Evolutionary conservation across 2,113 vertebrate species (phyloP), one percentile per base, ranked within the genome.

Genomic region (Oenanthe melanoleuca): DNA sequence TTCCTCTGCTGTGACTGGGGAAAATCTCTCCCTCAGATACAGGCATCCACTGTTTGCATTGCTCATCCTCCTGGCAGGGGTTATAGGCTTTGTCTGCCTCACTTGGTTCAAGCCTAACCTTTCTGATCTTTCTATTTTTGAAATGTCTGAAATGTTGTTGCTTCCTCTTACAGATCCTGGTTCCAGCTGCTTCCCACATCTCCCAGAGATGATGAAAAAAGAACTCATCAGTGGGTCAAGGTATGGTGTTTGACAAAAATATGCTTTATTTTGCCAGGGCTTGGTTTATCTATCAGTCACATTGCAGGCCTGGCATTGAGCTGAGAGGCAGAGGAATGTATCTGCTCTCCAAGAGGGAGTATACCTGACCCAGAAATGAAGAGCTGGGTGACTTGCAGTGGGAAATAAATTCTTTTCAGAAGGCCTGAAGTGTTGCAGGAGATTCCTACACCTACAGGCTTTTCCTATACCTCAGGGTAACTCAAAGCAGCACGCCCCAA

Each of bases 121-220:
- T 93, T 74, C 61, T 71, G 60, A 78, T 94, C n/a, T 80, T 83
- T 90, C 64, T 79, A 3, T 53, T 94, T 93, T 84, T 87, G 65
- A 91, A 49, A 74, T 0, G 10, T 22, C 22, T 89, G 49, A 74
- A 79, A 52, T 20, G 24, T n/a, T 85, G n/a, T 63, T 67, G 45
- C 37, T 92, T 64, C 44, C 37, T 93, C 49, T 42, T 52, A 40
- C 2, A 3, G 18, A 80, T 85, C n/a, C 42, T 2, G 4, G 25
- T 55, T 91, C 61, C 82, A 88, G 57, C 79, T 85, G 86, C 49
- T 91, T 81, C 40, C 63, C 26, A 31, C 22, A n/a, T 83, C 50
- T 77, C 47, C 56, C 66, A 37, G 31, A 63, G 44, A 11, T 45
- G 60, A 82, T 85, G 45, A 92, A 81, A 67, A 93, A 63, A 80